These are phyloP conservation scores for Heliconius hewitsoni DNA, from an alignment of 1,140 invertebrate species.

Conservation along the genomic window DNA sequence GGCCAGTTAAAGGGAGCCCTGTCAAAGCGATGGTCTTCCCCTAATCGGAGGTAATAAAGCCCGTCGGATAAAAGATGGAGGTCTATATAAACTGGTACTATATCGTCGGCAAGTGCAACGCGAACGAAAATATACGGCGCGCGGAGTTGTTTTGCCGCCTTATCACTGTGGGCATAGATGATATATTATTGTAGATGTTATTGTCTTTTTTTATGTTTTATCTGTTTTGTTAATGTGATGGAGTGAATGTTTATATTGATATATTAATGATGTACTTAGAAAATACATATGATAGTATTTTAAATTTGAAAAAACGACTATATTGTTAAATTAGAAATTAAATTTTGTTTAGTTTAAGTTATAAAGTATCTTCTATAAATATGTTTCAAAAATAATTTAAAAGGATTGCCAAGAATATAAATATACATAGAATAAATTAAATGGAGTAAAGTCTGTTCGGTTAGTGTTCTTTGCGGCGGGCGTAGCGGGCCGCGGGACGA, in stretches of 20 bases:
- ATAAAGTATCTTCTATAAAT: neutral
- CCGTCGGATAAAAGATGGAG: conserved; percentile 46
- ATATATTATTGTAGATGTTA: conserved; percentile 17
- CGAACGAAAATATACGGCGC: conserved; percentile 80
- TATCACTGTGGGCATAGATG: conserved; percentile 73
- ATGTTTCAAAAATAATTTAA: neutral
- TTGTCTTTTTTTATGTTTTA: neutral
- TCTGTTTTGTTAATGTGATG: neutral
- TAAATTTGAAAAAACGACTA: neutral
- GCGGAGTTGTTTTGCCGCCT: conserved; percentile 79
- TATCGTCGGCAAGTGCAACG: conserved; percentile 78
- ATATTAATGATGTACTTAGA: neutral
- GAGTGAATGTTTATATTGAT: neutral
- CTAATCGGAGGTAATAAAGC: conserved; percentile 48
- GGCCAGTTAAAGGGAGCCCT: conserved; percentile 54
- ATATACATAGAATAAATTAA: neutral
- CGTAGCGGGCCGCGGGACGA: conserved; percentile 63
- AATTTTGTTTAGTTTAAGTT: neutral
- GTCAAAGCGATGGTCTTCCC: conserved; percentile 49
- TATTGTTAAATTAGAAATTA: neutral
- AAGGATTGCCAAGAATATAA: neutral
- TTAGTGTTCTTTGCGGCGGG: conserved; percentile 53
- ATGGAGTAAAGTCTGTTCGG: conserved; percentile 33
- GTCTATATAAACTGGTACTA: conserved; percentile 59
- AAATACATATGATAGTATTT: neutral